phyloP scores from a whole-genome alignment of 64 coral and sea anemone species.

The Pocillopora verrucosa region DNA sequence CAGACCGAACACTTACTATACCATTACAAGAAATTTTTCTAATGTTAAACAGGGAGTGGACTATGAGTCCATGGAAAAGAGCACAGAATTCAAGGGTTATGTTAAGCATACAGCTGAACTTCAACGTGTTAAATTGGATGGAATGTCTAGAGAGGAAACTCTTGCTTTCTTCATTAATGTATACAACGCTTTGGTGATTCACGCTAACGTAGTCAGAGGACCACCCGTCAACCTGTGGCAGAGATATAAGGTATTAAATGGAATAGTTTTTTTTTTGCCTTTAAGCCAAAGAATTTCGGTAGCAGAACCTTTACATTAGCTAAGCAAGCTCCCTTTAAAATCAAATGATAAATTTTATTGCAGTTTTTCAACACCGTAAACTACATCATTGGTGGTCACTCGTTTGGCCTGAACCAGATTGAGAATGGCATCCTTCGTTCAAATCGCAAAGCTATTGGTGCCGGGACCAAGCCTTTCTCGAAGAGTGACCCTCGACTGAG shows the following conservation, averaged over 20 bases:
- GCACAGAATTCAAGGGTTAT: conserved; percentile 70
- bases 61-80: conserved; percentile 80
- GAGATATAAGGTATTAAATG: conserved; percentile 74
- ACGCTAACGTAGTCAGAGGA: conserved; percentile 89
- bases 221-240: conserved; percentile 89
- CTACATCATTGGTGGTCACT: conserved; percentile 91
- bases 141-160: conserved; percentile 81
- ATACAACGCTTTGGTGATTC: conserved; percentile 96
- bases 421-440: conserved; percentile 90
- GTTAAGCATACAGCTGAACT: conserved; percentile 94
- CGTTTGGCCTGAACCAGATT: conserved; percentile 85
- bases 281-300: no score
- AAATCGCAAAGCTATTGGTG: conserved; percentile 87
- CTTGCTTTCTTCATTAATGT: conserved; percentile 98
- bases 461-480: conserved; percentile 70
- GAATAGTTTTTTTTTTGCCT: background rate
- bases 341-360: conserved; percentile 31
- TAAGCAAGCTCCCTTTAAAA: background rate
- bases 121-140: conserved; percentile 84
- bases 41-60: conserved; percentile 70
- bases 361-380: conserved; percentile 96
- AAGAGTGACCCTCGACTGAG: conserved; percentile 84
- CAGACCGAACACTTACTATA: no score
- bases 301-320: no score
- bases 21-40: no score